A percentile compares a stretch with the other conserved stretches of the same genome.
These are phyloP conservation scores for Eristalinus sepulchralis DNA, from an alignment of 2,888 invertebrate genomes.

Conservation along the genomic window DNA sequence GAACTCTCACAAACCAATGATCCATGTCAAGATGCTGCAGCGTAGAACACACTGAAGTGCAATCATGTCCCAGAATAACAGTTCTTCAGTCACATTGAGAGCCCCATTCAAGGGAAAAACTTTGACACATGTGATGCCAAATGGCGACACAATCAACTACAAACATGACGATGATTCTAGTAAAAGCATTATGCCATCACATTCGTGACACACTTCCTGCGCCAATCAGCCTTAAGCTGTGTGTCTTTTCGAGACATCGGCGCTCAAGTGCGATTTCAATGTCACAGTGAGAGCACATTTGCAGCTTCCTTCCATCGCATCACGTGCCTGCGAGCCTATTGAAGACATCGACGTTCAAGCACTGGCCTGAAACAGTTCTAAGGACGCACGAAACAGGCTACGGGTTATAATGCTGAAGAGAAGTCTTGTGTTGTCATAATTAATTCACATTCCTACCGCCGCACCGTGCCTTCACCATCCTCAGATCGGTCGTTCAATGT, in stretches of 20 bases:
- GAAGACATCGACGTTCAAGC: neutral
- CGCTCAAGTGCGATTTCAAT: neutral
- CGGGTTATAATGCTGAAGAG: neutral
- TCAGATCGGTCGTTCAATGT: neutral
- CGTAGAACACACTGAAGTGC: neutral
- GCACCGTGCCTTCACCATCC: neutral
- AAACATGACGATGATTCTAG: neutral
- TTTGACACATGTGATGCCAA: neutral
- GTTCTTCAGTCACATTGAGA: neutral
- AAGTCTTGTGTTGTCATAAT: constrained; percentile 1
- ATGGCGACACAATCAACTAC: neutral
- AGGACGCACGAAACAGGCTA: neutral
- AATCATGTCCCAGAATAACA: neutral
- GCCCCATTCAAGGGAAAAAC: neutral
- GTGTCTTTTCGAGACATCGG: neutral
- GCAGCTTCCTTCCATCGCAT: neutral
- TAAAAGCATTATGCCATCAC: neutral
- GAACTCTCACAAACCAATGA: neutral
- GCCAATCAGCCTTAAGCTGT: neutral
- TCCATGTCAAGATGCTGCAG: neutral
- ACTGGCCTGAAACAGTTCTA: neutral
- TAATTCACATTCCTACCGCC: neutral
- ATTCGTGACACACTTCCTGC: neutral
- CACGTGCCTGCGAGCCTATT: neutral
- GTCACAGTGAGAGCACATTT: neutral